phyloP scores from a whole-genome alignment of 2,888 invertebrate species.

The Tenodera sinensis region DNA sequence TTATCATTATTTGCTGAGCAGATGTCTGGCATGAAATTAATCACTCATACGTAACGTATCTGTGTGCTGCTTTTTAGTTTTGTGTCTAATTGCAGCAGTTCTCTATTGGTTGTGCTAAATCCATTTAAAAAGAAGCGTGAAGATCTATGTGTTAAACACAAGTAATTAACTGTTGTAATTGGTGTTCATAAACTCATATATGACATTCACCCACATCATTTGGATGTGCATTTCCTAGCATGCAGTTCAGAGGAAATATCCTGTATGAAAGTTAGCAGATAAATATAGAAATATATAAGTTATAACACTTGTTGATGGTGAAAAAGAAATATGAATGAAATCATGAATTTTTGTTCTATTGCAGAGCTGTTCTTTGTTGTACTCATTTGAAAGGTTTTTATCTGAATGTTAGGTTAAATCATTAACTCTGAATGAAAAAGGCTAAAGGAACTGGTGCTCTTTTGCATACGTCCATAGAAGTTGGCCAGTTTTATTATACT shows the following conservation, averaged over 20 bases:
- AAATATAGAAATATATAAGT: slow-evolving; percentile 8
- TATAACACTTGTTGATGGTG: slow-evolving; percentile 5
- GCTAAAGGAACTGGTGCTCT: not conserved
- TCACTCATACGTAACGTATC: not conserved
- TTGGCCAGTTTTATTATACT: not conserved
- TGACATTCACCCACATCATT: not conserved
- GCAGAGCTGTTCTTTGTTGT: not conserved
- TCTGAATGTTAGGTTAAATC: not conserved
- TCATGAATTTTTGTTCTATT: not conserved
- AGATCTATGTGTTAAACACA: slow-evolving; percentile 16
- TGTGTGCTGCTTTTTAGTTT: slow-evolving; percentile 18
- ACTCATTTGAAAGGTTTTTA: not conserved
- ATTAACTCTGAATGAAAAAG: not conserved
- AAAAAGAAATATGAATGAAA: not conserved
- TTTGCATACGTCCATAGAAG: not conserved
- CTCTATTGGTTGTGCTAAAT: slow-evolving; percentile 18
- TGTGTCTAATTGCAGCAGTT: slow-evolving; percentile 2
- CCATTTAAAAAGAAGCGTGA: not conserved
- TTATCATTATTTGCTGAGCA: not conserved
- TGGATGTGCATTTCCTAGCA: not conserved
- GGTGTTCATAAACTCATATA: slow-evolving; percentile 3
- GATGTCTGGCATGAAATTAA: not conserved
- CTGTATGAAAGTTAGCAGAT: slow-evolving; percentile 1
- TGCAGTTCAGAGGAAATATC: not conserved
- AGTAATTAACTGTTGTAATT: slow-evolving; percentile 25